phyloP scores from a whole-genome alignment of 2,113 vertebrate genomes.

The Onychostoma macrolepis region DNA sequence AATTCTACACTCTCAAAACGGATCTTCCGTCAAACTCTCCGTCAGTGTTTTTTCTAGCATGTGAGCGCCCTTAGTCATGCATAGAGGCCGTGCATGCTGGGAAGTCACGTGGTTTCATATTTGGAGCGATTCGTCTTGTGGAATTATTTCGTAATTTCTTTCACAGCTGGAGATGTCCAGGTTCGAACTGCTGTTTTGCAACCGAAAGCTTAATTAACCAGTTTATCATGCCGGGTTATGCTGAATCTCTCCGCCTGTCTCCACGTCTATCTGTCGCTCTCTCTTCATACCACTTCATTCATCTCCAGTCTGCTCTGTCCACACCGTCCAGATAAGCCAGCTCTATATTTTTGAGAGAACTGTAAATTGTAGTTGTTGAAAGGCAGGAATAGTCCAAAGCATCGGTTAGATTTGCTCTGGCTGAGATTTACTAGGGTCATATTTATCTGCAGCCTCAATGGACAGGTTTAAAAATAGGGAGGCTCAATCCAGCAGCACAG shows the following conservation, averaged over 20 bases:
- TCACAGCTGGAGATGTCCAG: constrained; percentile 52
- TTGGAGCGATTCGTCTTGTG: constrained; percentile 44
- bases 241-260: constrained; percentile 21
- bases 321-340: neutral
- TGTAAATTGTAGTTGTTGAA: neutral
- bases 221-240: constrained; percentile 49
- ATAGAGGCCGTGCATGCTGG: neutral
- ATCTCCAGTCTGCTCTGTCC: constrained; percentile 17
- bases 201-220: constrained; percentile 49
- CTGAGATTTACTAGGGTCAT: neutral
- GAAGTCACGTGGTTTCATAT: constrained; percentile 9
- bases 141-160: constrained; percentile 56
- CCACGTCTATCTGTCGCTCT: neutral
- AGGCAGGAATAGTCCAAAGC: neutral
- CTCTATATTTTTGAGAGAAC: constrained; percentile 1
- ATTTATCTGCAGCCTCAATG: neutral
- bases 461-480: neutral
- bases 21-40: neutral
- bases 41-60: neutral
- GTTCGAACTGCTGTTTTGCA: constrained; percentile 51
- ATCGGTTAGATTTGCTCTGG: neutral
- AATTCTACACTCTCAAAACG: neutral
- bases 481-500: neutral
- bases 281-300: constrained; percentile 23
- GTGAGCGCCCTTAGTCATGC: neutral